These are phyloP conservation scores for Penaeus monodon DNA, from an alignment of 2,888 invertebrate species.

Conservation along the genomic window DNA sequence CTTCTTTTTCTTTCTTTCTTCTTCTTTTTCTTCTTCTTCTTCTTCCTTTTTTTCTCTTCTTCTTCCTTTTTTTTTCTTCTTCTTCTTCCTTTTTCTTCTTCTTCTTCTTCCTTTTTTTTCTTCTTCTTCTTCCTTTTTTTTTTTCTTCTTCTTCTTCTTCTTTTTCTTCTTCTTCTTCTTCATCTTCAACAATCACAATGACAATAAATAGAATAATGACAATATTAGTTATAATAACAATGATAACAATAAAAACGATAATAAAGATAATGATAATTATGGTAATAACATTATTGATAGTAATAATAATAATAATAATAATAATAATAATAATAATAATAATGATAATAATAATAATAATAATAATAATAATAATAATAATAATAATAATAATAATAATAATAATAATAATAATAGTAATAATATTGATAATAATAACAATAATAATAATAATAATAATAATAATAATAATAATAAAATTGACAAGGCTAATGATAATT, in stretches of 20 bases:
- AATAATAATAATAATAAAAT: neutral
- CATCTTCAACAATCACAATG: too few species aligned
- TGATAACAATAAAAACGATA: neutral
- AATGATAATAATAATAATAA: neutral
- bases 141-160: too few species aligned
- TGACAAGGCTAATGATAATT: neutral
- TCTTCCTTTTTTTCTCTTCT: neutral
- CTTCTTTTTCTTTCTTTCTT: neutral
- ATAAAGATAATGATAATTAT: neutral
- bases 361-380: neutral
- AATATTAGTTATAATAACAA: too few species aligned
- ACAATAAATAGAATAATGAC: too few species aligned
- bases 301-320: neutral
- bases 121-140: too few species aligned
- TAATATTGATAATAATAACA: neutral
- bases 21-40: neutral
- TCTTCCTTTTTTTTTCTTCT: neutral
- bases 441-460: neutral
- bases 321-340: neutral
- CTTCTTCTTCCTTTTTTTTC: too few species aligned
- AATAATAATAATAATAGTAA: neutral
- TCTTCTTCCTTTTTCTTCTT: neutral
- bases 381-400: neutral
- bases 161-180: too few species aligned
- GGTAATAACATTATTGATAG: neutral